A percentile compares a stretch with the other conserved stretches of the same genome.
Evolutionary conservation across 53 echinoderm and acorn worm genomes (phyloP).

Genomic region (Paracentrotus lividus): DNA sequence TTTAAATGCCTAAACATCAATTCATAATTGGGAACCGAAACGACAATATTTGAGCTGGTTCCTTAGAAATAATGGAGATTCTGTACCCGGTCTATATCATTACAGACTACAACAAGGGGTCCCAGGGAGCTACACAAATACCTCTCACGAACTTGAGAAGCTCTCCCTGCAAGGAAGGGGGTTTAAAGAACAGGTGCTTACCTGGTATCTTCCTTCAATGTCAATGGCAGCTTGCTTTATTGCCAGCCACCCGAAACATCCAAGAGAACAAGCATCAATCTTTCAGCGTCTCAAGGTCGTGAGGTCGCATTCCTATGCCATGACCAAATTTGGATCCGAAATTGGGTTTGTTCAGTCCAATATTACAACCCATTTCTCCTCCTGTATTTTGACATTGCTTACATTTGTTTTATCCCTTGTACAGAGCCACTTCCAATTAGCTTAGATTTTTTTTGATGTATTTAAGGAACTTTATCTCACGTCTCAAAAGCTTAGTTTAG

Average conservation of each 20-base stretch:
- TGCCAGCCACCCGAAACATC: background rate
- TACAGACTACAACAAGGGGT: background rate
- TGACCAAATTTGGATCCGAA: conserved; percentile 65
- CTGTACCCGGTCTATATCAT: background rate
- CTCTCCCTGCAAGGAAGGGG: background rate
- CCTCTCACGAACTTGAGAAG: conserved; percentile 48
- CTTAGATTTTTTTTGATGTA: background rate
- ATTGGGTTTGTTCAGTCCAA: background rate
- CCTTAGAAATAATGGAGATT: background rate
- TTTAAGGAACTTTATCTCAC: background rate
- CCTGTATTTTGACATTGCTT: background rate
- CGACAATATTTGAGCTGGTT: too few species aligned
- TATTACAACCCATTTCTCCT: background rate
- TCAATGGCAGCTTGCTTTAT: background rate
- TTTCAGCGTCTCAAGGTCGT: conserved; percentile 52
- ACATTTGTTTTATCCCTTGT: background rate
- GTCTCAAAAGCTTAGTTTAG: too few species aligned
- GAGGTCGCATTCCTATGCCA: conserved; percentile 51
- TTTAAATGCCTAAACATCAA: too few species aligned
- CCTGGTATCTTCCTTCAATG: conserved; percentile 14
- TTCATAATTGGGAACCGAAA: background rate
- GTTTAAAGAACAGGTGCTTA: background rate
- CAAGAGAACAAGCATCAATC: conserved; percentile 10
- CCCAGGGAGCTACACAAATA: conserved; percentile 20
- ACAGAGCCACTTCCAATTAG: background rate